Conservation (phyloP, 2,113 vertebrate genomes). For the Gobiocypris rarus region DNA sequence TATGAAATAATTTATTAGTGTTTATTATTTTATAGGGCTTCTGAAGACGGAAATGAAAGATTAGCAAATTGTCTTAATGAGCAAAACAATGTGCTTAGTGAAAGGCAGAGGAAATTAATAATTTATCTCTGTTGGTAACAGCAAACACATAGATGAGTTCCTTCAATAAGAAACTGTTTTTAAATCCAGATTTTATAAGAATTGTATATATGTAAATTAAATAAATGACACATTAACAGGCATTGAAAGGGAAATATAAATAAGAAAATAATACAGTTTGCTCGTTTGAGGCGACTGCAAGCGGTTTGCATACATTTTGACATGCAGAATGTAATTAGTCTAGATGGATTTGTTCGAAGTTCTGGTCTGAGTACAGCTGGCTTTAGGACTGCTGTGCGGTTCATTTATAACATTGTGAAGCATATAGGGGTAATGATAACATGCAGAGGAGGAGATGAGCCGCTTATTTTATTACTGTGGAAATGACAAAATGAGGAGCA, state of each 20-base stretch:
- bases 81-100: constrained; percentile 10
- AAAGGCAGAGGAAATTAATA: neutral
- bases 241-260: neutral
- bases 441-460: neutral
- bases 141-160: neutral
- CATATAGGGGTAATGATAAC: neutral
- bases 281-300: neutral
- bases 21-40: neutral
- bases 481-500: neutral
- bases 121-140: neutral
- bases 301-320: neutral
- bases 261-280: neutral
- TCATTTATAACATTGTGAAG: neutral
- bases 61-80: constrained; percentile 11
- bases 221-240: neutral
- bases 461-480: neutral
- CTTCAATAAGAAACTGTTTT: neutral
- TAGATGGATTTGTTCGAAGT: too few species aligned
- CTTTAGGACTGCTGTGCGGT: neutral
- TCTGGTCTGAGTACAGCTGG: constrained; percentile 5
- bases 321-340: neutral
- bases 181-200: neutral
- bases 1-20: constrained; percentile 9
- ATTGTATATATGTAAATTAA: neutral
- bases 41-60: constrained; percentile 11